These are phyloP conservation scores for Sebastolobus altivelis DNA, from an alignment of 2,797 vertebrate genomes.

Conservation along the genomic window DNA sequence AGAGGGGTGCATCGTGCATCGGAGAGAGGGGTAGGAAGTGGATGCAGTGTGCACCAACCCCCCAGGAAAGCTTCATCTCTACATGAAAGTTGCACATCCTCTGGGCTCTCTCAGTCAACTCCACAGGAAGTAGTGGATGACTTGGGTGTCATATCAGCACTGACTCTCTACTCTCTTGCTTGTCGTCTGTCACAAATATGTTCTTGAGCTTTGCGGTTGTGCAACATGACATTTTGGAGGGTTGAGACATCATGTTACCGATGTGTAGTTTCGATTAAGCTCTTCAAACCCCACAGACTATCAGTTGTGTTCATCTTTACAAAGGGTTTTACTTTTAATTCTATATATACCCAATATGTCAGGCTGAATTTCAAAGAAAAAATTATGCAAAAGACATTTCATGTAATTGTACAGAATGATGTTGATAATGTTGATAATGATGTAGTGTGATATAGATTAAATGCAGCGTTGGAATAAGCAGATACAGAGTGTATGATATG, in stretches of 20 bases:
- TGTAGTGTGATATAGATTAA: neutral
- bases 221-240: neutral
- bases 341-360: neutral
- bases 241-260: neutral
- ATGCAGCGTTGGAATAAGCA: neutral
- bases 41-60: conserved; percentile 72
- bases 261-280: neutral
- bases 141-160: conserved; percentile 38
- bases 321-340: neutral
- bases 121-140: conserved; percentile 79
- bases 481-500: neutral
- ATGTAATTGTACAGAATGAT: neutral
- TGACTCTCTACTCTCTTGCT: conserved; percentile 34
- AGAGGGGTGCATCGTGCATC: conserved; percentile 46
- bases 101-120: conserved; percentile 68
- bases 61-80: conserved; percentile 75
- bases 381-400: neutral
- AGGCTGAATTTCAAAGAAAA: neutral
- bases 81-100: conserved; percentile 80
- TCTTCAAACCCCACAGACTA: neutral
- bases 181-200: conserved; percentile 5
- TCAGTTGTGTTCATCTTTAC: neutral
- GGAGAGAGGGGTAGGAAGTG: conserved; percentile 59
- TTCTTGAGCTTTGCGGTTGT: neutral
- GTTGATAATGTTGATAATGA: neutral